Evolutionary conservation across 2,113 vertebrate genomes (phyloP).

Genomic region (Malurus alboscapulatus): DNA sequence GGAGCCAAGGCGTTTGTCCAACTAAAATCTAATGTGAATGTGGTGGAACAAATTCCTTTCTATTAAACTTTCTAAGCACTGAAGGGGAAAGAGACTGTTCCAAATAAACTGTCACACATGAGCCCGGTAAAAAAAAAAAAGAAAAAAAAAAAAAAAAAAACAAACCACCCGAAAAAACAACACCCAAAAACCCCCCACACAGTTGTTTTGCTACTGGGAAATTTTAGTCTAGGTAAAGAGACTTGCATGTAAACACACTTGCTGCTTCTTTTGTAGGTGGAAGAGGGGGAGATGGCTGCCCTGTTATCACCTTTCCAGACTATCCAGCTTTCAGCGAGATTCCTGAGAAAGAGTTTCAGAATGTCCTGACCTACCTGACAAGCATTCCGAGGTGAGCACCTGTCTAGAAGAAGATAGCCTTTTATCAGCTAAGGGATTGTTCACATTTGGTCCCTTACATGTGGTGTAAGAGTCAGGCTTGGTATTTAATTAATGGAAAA

Average conservation of each 20-base stretch:
- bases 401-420: background rate
- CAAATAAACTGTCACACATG: background rate
- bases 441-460: background rate
- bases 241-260: background rate
- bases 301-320: slow-evolving; percentile 96
- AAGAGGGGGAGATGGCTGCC: slow-evolving; percentile 88
- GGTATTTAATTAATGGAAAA: background rate
- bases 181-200: no score
- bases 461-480: background rate
- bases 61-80: background rate
- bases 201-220: background rate
- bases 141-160: no score
- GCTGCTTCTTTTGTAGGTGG: slow-evolving; percentile 78
- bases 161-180: background rate
- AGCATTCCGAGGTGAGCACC: slow-evolving; percentile 87
- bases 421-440: background rate
- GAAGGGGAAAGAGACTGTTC: background rate
- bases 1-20: background rate
- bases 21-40: background rate
- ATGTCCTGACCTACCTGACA: slow-evolving; percentile 93
- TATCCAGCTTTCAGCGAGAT: slow-evolving; percentile 91
- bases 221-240: background rate
- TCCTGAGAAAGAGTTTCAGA: slow-evolving; percentile 91
- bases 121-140: background rate
- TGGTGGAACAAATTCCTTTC: background rate